Evolutionary conservation across 2,888 invertebrate species (phyloP), one percentile per base, ranked within the genome.

Genomic region (Blera fallax): DNA sequence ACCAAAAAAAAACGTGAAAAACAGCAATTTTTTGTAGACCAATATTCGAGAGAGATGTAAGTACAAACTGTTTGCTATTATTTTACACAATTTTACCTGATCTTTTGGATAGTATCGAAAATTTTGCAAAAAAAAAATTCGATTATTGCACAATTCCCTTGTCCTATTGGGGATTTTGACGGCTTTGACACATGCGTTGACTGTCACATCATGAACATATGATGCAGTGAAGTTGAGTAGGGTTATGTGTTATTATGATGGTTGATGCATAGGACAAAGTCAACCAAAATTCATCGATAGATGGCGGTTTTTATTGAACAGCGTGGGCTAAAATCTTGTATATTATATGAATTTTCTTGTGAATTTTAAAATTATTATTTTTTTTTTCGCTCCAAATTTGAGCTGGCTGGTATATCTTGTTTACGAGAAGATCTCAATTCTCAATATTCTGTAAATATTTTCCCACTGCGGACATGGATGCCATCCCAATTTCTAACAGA

Each of bases 121-220:
- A 54, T 74, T 78, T 67, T 10, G 37, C n/a, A n/a, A 52, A 50
- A 48, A 24, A 11, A 14, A 52, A 70, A 48, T 48, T 21, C 43
- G 62, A 52, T 58, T 83, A 83, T 83, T 83, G 83, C 83, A 84
- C 83, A 84, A 84, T 84, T 79, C 10, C 48, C 65, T 32, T 54
- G 45, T 37, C 10, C 10, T 27, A 56, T 10, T 16, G 37, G 24
- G 37, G n/a, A 65, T 32, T 83, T 83, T 78, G 72, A 73, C 78
- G 74, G 54, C 1, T 83, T 73, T 83, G 83, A 84, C 69, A 74
- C 64, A 64, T 73, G 54, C 37, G 18, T 1, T 0, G 1, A 10
- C 0, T 54, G 52, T 69, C 58, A 65, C 21, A 64, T 14, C 5
- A 0, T 14, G 29, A 70, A 45, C 70, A 70, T 56, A 18, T 70